Evolutionary conservation across 2,888 invertebrate species (phyloP).

Genomic region (Acanthacorydalis orientalis): DNA sequence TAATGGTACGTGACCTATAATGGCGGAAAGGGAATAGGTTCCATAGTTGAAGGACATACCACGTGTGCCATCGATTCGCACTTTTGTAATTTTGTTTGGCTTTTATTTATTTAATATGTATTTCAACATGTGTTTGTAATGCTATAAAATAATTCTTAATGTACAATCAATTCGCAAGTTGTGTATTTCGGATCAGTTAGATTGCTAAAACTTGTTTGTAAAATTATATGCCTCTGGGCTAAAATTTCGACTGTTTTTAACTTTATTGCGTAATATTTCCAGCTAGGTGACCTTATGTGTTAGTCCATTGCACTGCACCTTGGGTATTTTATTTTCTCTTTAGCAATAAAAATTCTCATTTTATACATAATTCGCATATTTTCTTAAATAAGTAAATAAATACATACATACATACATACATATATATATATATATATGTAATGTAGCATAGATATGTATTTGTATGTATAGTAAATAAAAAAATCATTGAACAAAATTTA

Average conservation of each 20-base stretch:
- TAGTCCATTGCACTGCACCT: neutral
- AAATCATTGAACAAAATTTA: no score
- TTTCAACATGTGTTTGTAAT: neutral
- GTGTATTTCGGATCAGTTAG: neutral
- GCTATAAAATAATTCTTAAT: no score
- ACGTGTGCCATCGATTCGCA: constrained; percentile 1
- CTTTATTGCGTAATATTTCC: constrained; percentile 1
- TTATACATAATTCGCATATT: no score
- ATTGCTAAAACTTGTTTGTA: neutral
- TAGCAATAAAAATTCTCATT: no score
- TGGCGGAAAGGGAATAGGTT: constrained; percentile 5
- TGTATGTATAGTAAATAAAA: no score
- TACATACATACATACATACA: no score
- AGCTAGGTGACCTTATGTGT: neutral
- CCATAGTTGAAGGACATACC: constrained; percentile 5
- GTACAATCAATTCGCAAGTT: neutral
- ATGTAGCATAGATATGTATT: no score
- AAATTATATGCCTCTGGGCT: constrained; percentile 1
- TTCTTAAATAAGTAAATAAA: no score
- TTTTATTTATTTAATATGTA: neutral
- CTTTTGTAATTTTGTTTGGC: neutral
- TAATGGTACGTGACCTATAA: constrained; percentile 4
- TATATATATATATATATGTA: no score
- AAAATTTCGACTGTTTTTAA: constrained; percentile 1
- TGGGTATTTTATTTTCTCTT: no score